A percentile compares a stretch with the other conserved stretches of the same genome.
Conservation (phyloP, 2,888 invertebrate genomes). For the Tyria jacobaeae region DNA sequence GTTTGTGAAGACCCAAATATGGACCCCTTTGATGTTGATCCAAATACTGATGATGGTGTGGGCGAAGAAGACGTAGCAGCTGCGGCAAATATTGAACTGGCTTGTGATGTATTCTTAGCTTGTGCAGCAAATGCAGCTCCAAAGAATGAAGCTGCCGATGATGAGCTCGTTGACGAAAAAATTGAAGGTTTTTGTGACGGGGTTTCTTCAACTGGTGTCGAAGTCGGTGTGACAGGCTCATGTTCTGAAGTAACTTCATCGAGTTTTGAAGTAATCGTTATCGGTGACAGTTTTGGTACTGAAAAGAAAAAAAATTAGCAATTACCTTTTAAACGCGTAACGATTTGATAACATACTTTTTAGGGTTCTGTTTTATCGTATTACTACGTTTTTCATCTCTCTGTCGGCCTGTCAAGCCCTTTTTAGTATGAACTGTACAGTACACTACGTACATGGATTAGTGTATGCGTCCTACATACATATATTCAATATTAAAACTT, state of each 20-base stretch:
- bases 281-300: conserved; percentile 57
- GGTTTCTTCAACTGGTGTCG: conserved; percentile 26
- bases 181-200: conserved; percentile 34
- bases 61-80: conserved; percentile 40
- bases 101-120: conserved; percentile 41
- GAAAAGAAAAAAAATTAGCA: conserved; percentile 30
- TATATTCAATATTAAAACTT: no score
- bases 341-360: no score
- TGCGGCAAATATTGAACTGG: conserved; percentile 49
- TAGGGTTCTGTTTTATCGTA: no score
- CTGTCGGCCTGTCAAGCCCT: no score
- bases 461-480: no score
- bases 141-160: conserved; percentile 62
- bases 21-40: conserved; percentile 43
- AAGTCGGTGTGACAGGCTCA: conserved; percentile 27
- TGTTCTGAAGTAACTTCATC: conserved; percentile 31
- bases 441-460: no score
- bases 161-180: conserved; percentile 37
- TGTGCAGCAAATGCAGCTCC: conserved; percentile 57
- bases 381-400: no score
- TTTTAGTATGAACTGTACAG: no score
- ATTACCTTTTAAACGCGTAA: no score
- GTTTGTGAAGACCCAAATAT: conserved; percentile 44
- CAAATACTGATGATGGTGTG: conserved; percentile 38
- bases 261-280: conserved; percentile 30